Base-by-base conservation (phyloP, 2,113 vertebrate species). In the Neogale vison region DNA sequence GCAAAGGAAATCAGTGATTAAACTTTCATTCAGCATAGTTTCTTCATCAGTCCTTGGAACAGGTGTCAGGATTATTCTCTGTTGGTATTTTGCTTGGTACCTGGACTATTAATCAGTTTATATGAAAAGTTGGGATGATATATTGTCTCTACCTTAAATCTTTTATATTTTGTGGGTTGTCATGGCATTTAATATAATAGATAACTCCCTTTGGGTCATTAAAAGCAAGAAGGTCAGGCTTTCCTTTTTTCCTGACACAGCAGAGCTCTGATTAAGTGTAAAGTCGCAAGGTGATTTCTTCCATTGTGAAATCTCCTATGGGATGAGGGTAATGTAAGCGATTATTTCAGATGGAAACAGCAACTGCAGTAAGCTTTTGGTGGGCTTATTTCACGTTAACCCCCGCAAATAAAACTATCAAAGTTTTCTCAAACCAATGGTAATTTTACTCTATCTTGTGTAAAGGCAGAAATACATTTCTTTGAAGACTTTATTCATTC, bases 1-100 rank as follows among this genome's bases (percentile, higher is more conserved):
- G 95, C 77, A 74, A 94, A 98, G 97, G 90, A 99, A 98, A 98
- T 98, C 96, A 97, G 93, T 98, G 95, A 98, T 98, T 98, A 98
- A 97, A 98, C 97, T 98, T 98, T 88, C 59, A 97, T 97, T 98
- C 87, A 96, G 94, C 92, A 69, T 96, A 89, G 95, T 83, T 98
- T 98, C 97, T 98, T 98, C 98, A 97, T 98, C 97, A 98, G 94
- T 97, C 50, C 67, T 79, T 88, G 92, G 95, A 98, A 98, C 94
- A 98, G 97, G 95, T 87, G 97, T 96, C 94, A 93, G 97, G 98
- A 99, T 98, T 98, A 98, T 88, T 95, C 95, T 97, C 87, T 92
- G 93, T 96, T 97, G 98, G 87, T 94, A 97, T 95, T 98, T 96
- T 98, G 74, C 95, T 97, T 63, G 87, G 18, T 97, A 89, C 85